Evolutionary conservation across 2,113 vertebrate genomes (phyloP), one percentile per base, ranked within the genome.

Genomic region (Prietella phreatophila): DNA sequence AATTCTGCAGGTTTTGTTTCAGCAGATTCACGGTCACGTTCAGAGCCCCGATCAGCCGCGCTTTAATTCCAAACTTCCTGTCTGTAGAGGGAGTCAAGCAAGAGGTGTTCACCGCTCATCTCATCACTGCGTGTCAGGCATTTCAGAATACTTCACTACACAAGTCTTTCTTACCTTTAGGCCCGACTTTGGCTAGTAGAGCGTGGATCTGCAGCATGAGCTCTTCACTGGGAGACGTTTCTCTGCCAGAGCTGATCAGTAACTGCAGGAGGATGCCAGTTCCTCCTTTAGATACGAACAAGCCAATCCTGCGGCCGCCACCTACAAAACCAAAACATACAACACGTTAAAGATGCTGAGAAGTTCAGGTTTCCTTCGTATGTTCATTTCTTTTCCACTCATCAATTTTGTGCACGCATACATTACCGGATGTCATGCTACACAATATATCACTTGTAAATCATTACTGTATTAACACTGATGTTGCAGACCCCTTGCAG

Each of bases 1-100:
- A 88, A 92, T 98, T 98, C 92, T 97, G 96, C 79, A 97, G 95
- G 93, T 97, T 98, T 87, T 97, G 97, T 93, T 98, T 99, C 89
- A 98, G 95, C 88, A 99, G 94, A 93, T 95, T 97, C 83, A 98
- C 58, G 0, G 97, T 96, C 93, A 98, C 91, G 76, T 94, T 97
- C 81, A 99, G 93, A 85, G 96, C 95, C 82, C 98, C 97, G 80
- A 94, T 98, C 92, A 99, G 93, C 93, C 98, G 97, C 11, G 97
- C 97, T 93, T 98, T 99, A 93, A 98, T 92, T 80, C 97, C 97
- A 95, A 99, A 98, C 92, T 99, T 99, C 91, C 96, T 98, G 94
- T 99, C 98, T 99, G 92, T 33, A 83, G 22, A 65, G 63, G 20
- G 63, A 71, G 4, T 14, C 22, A 86, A 14, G n/a, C 22, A 82